A percentile compares a stretch with the other conserved stretches of the same genome.
These are phyloP conservation scores for Baccha elongata DNA, from an alignment of 2,888 invertebrate species.

Conservation along the genomic window DNA sequence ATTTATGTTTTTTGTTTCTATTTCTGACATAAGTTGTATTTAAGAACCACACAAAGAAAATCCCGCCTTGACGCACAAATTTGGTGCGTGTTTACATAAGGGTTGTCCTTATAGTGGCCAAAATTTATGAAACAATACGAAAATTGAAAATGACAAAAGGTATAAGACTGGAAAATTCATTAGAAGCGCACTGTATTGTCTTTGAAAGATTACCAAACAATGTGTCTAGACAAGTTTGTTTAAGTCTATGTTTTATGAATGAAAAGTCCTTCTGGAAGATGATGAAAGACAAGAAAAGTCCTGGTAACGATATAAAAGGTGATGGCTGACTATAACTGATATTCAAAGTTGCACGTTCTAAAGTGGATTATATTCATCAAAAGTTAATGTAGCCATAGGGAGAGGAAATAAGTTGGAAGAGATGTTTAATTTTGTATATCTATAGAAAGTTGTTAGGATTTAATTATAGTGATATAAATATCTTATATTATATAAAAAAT, in stretches of 20 bases:
- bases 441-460: too few species aligned
- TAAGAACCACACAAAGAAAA: conserved; percentile 1
- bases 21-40: conserved; percentile 27
- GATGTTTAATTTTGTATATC: background rate
- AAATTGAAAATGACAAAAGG: conserved; percentile 23
- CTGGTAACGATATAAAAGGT: background rate
- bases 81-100: background rate
- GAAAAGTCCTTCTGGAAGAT: conserved; percentile 1
- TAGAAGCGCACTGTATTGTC: background rate
- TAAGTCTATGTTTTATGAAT: conserved; percentile 12
- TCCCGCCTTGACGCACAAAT: conserved; percentile 4
- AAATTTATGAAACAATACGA: conserved; percentile 8
- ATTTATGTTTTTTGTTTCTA: background rate
- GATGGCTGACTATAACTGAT: conserved; percentile 47
- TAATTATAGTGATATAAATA: too few species aligned
- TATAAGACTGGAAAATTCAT: conserved; percentile 4
- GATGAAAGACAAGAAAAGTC: background rate
- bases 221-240: conserved; percentile 31
- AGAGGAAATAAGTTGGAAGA: background rate
- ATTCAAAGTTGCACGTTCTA: conserved; percentile 48
- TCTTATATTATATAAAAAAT: too few species aligned
- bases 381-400: conserved; percentile 6
- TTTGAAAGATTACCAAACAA: conserved; percentile 1
- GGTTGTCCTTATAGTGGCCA: background rate
- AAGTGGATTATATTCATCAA: conserved; percentile 53